Evolutionary conservation across 2,888 invertebrate genomes (phyloP).

Genomic region (Xanthorhoe designata): DNA sequence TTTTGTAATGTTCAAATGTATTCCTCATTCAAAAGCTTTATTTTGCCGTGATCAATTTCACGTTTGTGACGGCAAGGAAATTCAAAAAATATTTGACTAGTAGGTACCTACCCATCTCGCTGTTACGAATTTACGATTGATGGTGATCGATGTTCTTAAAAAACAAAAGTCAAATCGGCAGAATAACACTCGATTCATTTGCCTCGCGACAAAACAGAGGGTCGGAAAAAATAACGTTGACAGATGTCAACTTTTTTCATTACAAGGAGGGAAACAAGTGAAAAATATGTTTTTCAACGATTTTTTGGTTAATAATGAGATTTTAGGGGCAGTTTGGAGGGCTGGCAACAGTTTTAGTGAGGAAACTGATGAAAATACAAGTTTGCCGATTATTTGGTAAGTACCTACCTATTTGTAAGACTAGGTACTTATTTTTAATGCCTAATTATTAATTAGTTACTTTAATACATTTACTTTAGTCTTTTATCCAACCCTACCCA

Average conservation of each 20-base stretch:
- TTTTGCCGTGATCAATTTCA: neutral
- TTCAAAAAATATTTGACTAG: neutral
- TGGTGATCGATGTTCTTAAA: neutral
- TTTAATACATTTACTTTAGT: no score
- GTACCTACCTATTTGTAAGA: no score
- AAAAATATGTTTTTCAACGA: constrained; percentile 28
- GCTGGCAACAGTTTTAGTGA: constrained; percentile 2
- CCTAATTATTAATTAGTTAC: no score
- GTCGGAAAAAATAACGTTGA: constrained; percentile 14
- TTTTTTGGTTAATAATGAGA: constrained; percentile 7
- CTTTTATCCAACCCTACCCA: no score
- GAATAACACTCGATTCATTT: constrained; percentile 21
- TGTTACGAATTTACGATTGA: neutral
- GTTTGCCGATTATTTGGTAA: constrained; percentile 15
- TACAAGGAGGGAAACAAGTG: constrained; percentile 1
- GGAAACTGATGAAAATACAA: neutral
- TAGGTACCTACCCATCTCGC: neutral
- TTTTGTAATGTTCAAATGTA: neutral
- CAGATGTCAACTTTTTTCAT: constrained; percentile 1
- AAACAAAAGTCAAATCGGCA: constrained; percentile 3
- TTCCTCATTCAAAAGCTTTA: neutral
- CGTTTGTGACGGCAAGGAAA: neutral
- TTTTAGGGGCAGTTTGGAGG: constrained; percentile 16
- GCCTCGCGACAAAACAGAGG: constrained; percentile 14
- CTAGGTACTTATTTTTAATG: no score